Evolutionary conservation across 1,140 invertebrate genomes (phyloP), one percentile per base, ranked within the genome.

Genomic region (Laupala kohalensis): DNA sequence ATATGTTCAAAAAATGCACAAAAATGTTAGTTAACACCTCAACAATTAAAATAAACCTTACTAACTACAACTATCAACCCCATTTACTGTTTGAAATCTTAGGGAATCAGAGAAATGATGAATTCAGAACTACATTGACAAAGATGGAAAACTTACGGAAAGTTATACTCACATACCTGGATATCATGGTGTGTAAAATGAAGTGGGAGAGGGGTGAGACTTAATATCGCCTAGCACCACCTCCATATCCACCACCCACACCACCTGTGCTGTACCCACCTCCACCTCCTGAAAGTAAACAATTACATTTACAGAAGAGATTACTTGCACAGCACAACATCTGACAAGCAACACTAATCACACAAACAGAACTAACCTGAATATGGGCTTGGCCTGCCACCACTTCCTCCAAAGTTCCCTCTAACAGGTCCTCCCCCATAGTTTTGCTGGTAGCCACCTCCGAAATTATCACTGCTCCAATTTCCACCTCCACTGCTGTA

Each of bases 371-470:
- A 12, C 37, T 30, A 28, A 72, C 71, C 68, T 23, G 72, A 70
- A 67, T 73, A 73, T 6, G 72, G 72, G 6, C 63, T 64, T 25
- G 72, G 72, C 5, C 72, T 29, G 0, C 71, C 70, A 15, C 75
- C 64, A 23, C 73, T 74, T 15, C 75, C 74, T 63, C 74, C 72
- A 63, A 73, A 73, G 26, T 69, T 71, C 72, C 82, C 84, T 73
- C 85, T 81, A 69, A 89, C 85, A 0, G 88, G 88, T 0, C 89
- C 89, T 29, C 89, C 89, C 12, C 88, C 84, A 74, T 88, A 91
- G 37, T 86, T 85, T 77, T 92, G 90, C 74, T 92, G 90, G 76
- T 91, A 92, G 28, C 88, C 87, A 73, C 86, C 86, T 3, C 90
- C 89, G 75, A 91, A 91, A 76, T 86, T 87, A 72, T 88, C 86